Evolutionary conservation across 2,797 vertebrate genomes (phyloP).

Genomic region (Hoplostethus mediterraneus): DNA sequence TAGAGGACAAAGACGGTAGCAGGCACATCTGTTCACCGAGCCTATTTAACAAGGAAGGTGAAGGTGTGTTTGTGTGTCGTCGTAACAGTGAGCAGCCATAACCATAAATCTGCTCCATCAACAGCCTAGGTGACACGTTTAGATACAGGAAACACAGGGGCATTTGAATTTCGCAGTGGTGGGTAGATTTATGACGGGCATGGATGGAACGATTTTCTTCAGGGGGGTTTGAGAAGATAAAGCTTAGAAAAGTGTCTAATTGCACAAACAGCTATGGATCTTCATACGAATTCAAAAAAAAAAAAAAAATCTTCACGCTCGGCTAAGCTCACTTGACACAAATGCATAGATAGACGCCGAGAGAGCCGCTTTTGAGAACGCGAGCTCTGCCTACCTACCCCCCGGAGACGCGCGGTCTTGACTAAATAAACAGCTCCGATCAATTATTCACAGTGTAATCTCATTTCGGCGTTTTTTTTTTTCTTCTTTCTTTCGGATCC

Average conservation of each 20-base stretch:
- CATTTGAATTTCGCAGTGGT: conserved; percentile 42
- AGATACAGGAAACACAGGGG: conserved; percentile 34
- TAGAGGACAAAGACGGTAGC: conserved; percentile 40
- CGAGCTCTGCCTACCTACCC: conserved; percentile 43
- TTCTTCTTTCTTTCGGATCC: conserved; percentile 32
- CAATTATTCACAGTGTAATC: conserved; percentile 73
- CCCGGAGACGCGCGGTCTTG: conserved; percentile 55
- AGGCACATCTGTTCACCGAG: conserved; percentile 15
- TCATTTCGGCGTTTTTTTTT: no score
- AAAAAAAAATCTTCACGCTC: conserved; percentile 50
- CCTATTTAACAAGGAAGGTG: conserved; percentile 28
- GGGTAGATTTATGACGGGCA: conserved; percentile 43
- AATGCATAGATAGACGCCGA: conserved; percentile 58
- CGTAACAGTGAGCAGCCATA: conserved; percentile 13
- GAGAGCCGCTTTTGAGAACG: conserved; percentile 52
- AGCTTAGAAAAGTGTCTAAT: conserved; percentile 30
- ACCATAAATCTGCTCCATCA: conserved; percentile 48
- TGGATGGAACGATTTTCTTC: conserved; percentile 39
- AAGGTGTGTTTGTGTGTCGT: conserved; percentile 37
- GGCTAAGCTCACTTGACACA: conserved; percentile 73
- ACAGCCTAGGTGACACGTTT: conserved; percentile 44
- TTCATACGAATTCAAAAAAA: no score
- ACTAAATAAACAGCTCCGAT: conserved; percentile 76
- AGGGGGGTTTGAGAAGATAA: not conserved
- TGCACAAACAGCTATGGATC: conserved; percentile 19